These are phyloP conservation scores for Myripristis jacobus DNA, from an alignment of 2,797 vertebrate species.

Conservation along the genomic window DNA sequence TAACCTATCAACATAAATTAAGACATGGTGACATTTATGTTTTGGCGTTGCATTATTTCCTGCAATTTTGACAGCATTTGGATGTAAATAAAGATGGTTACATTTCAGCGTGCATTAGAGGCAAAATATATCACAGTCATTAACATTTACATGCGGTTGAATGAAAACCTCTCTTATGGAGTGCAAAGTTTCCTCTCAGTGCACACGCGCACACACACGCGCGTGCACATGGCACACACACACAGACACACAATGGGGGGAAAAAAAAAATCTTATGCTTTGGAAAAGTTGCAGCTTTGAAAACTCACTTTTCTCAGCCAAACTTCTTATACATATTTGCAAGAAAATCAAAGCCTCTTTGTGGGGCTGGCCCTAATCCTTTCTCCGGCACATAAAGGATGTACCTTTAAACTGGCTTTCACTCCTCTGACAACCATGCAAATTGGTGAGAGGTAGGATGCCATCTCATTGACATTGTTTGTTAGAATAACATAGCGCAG, in stretches of 20 bases:
- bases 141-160: constrained; percentile 19
- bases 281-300: constrained; percentile 82
- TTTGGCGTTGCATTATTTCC: not conserved
- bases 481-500: constrained; percentile 85
- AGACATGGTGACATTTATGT: not conserved
- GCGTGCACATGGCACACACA: too few species aligned
- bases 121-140: not conserved
- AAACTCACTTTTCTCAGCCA: constrained; percentile 83
- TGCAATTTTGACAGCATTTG: not conserved
- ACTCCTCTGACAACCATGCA: constrained; percentile 87
- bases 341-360: constrained; percentile 88
- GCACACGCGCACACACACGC: not conserved
- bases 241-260: constrained; percentile 7
- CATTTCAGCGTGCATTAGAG: not conserved
- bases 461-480: constrained; percentile 88
- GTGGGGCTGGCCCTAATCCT: constrained; percentile 86
- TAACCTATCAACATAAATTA: too few species aligned
- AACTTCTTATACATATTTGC: constrained; percentile 86
- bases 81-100: not conserved
- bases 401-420: constrained; percentile 90
- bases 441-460: constrained; percentile 89
- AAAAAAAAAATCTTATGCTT: constrained; percentile 49
- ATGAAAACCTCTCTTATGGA: not conserved
- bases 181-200: constrained; percentile 21
- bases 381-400: constrained; percentile 88